Evolutionary conservation across 2,888 invertebrate genomes (phyloP).

Genomic region (Meta bourneti): DNA sequence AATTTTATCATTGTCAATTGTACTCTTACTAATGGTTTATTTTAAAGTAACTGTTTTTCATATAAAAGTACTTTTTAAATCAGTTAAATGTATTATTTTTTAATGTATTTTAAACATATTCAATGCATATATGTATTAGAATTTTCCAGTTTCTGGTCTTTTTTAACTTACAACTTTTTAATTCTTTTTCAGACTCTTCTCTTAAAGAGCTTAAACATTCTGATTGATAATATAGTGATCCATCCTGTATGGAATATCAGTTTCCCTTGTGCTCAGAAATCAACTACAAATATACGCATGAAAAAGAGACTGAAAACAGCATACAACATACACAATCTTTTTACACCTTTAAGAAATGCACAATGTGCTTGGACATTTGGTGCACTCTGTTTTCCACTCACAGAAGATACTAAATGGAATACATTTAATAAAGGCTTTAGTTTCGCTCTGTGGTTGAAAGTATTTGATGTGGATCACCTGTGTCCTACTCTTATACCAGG

Average conservation of each 20-base stretch:
- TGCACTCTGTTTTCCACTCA: constrained; percentile 53
- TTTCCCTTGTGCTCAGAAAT: constrained; percentile 49
- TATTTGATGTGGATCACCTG: constrained; percentile 23
- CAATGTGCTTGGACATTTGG: constrained; percentile 54
- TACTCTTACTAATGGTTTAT: too few relatives aligned
- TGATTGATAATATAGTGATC: constrained; percentile 44
- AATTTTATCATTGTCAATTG: too few relatives aligned
- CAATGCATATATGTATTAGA: background rate
- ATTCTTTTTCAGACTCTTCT: constrained; percentile 48
- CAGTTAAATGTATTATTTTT: background rate
- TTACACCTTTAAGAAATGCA: background rate
- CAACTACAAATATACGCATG: constrained; percentile 1
- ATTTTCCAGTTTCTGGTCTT: too few relatives aligned
- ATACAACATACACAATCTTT: constrained; percentile 29
- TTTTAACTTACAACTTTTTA: background rate
- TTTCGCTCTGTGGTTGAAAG: constrained; percentile 56
- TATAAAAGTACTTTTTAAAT: background rate
- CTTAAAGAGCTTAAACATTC: constrained; percentile 51
- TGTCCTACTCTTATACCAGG: constrained; percentile 15
- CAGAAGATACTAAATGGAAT: constrained; percentile 70
- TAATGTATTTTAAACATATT: background rate
- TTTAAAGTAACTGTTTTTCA: background rate
- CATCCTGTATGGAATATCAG: constrained; percentile 40
- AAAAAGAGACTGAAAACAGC: constrained; percentile 58
- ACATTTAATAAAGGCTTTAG: constrained; percentile 60